Conservation (phyloP, 2,113 vertebrate genomes). For the Semnornis frantzii region DNA sequence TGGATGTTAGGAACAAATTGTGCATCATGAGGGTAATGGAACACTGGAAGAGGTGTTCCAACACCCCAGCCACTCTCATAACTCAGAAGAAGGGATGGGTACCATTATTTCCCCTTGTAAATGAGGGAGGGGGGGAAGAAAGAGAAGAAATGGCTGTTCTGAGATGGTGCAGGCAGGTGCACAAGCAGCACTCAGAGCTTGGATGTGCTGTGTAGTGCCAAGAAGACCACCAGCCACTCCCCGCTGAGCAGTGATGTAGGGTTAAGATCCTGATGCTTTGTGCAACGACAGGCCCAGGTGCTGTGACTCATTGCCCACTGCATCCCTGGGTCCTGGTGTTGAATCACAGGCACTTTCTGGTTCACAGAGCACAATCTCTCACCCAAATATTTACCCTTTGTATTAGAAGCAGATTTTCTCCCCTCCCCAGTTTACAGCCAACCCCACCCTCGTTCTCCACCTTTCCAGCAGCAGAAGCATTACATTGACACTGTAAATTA, state of each 20-base stretch:
- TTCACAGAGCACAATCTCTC: neutral
- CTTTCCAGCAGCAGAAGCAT: neutral
- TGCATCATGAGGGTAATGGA: too few relatives aligned
- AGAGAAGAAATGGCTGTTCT: neutral
- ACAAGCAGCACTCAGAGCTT: neutral
- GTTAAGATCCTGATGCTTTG: neutral
- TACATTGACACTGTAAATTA: neutral
- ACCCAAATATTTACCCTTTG: slow-evolving; percentile 12
- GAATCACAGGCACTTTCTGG: neutral
- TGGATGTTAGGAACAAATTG: too few relatives aligned
- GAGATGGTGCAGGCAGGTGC: neutral
- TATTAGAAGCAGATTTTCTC: neutral
- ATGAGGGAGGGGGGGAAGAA: neutral
- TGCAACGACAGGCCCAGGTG: neutral
- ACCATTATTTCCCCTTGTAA: neutral
- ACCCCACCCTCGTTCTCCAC: neutral
- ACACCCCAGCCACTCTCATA: too few relatives aligned
- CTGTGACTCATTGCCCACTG: neutral
- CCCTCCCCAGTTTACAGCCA: neutral
- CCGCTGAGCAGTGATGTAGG: neutral
- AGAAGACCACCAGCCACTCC: neutral
- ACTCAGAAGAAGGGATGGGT: neutral
- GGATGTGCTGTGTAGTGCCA: neutral
- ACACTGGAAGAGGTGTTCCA: too few relatives aligned
- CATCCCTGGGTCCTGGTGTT: neutral